Conservation (phyloP, 2,797 vertebrate species). For the Argentina silus region DNA sequence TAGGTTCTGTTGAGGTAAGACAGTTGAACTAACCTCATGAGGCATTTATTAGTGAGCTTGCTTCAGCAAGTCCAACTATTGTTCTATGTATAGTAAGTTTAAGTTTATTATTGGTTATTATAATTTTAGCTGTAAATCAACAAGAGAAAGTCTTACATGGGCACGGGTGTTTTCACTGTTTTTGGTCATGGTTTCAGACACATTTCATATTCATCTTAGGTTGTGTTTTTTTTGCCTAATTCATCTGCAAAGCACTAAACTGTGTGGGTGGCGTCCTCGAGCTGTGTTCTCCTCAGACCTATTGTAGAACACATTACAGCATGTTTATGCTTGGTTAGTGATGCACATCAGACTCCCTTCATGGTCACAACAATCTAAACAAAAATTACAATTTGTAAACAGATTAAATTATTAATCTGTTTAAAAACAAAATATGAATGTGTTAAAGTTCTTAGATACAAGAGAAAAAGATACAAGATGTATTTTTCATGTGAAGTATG, state of each 20-base stretch:
- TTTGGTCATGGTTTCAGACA: neutral
- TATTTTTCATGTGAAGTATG: too few species aligned
- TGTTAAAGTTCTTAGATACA: neutral
- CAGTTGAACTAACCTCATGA: too few species aligned
- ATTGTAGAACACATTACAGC: neutral
- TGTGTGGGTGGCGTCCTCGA: neutral
- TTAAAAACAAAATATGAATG: neutral
- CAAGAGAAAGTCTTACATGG: too few species aligned
- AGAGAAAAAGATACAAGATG: too few species aligned
- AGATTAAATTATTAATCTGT: neutral
- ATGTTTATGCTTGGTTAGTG: neutral
- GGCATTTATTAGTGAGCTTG: too few species aligned
- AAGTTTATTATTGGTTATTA: neutral
- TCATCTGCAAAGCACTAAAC: neutral
- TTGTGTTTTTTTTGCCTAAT: neutral
- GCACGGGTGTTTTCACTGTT: too few species aligned
- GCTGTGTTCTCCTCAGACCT: neutral
- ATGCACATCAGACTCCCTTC: neutral
- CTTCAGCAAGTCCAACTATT: too few species aligned
- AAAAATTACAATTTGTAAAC: neutral
- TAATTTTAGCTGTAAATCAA: neutral
- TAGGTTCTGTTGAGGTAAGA: too few species aligned
- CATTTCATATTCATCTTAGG: neutral
- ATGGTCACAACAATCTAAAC: neutral
- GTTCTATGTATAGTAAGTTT: too few species aligned